These are phyloP conservation scores for Calypte anna DNA, from an alignment of 2,113 vertebrate species.

Conservation along the genomic window DNA sequence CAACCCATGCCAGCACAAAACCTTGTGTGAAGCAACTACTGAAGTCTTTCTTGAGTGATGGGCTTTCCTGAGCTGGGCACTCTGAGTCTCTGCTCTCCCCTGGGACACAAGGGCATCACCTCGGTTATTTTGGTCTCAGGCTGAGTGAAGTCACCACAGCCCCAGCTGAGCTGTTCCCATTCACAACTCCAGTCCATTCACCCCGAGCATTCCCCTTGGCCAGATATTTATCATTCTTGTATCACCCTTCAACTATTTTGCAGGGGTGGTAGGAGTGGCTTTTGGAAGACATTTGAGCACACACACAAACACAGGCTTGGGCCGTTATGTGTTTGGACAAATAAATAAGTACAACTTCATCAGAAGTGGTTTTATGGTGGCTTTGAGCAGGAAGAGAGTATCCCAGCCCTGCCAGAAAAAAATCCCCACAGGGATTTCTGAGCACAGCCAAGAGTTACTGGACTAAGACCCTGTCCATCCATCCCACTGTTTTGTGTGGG, in stretches of 20 bases:
- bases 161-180: not conserved
- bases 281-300: constrained; percentile 21
- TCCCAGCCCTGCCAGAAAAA: not conserved
- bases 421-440: not conserved
- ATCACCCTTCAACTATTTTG: constrained; percentile 50
- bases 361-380: not conserved
- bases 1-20: not conserved
- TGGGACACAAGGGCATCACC: not conserved
- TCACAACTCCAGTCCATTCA: constrained; percentile 28
- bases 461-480: not conserved
- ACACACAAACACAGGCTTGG: not conserved
- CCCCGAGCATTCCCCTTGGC: not conserved
- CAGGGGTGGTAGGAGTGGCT: constrained; percentile 55
- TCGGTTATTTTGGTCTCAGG: not conserved
- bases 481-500: not conserved
- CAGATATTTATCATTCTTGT: constrained; percentile 35
- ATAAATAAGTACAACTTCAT: constrained; percentile 14
- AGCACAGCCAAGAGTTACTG: not conserved
- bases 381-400: not conserved
- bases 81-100: not conserved
- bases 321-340: constrained; percentile 13
- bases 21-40: not conserved
- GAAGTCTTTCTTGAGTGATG: not conserved
- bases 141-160: not conserved
- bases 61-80: not conserved